Evolutionary conservation across 2,797 vertebrate genomes (phyloP).

Genomic region (Spinibarbus caldwelli): DNA sequence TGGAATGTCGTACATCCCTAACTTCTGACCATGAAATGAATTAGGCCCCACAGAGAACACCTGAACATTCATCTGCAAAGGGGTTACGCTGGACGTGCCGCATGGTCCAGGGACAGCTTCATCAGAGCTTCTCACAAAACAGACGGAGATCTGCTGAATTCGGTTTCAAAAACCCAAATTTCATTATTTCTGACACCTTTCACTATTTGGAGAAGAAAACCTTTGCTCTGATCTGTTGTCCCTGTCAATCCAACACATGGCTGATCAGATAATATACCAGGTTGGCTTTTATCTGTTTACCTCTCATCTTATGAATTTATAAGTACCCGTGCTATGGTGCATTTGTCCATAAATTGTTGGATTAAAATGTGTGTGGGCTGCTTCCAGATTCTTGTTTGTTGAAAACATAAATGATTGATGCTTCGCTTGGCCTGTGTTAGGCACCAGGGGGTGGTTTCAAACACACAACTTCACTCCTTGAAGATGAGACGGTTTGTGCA

Average conservation of each 20-base stretch:
- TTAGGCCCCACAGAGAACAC: conserved; percentile 50
- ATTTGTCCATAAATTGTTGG: conserved; percentile 42
- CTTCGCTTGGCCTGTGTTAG: conserved; percentile 11
- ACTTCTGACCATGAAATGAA: conserved; percentile 56
- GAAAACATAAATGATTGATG: conserved; percentile 41
- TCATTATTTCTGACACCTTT: neutral
- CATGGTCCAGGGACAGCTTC: conserved; percentile 10
- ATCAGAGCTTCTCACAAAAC: conserved; percentile 30
- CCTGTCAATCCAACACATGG: neutral
- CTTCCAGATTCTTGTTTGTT: conserved; percentile 41
- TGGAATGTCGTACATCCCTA: conserved; percentile 44
- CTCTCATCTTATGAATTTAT: conserved; percentile 14
- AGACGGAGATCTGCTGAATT: conserved; percentile 5
- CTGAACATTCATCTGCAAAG: conserved; percentile 41
- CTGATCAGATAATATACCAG: conserved; percentile 25
- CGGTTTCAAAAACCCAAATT: neutral
- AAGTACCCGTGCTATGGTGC: conserved; percentile 16
- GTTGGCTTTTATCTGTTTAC: neutral
- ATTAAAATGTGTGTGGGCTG: conserved; percentile 31
- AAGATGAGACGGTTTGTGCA: conserved; percentile 43
- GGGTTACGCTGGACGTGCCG: neutral
- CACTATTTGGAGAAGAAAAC: neutral
- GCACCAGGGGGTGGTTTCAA: conserved; percentile 26
- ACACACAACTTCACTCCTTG: neutral
- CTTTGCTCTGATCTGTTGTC: neutral